Evolutionary conservation across 2,797 vertebrate genomes (phyloP).

Genomic region (Gymnothorax reevesii): DNA sequence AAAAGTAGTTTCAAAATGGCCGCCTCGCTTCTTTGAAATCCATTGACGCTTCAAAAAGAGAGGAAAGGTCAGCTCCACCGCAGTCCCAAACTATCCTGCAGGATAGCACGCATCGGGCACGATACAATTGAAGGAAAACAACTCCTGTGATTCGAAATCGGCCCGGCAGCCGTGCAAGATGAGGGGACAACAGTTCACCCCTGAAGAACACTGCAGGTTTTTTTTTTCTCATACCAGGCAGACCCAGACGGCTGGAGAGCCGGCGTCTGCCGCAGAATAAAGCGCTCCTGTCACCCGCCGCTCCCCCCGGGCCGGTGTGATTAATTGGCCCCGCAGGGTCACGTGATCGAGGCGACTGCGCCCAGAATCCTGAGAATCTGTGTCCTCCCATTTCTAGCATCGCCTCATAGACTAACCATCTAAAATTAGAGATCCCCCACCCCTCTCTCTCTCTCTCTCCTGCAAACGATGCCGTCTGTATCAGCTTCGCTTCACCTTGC

Average conservation of each 20-base stretch:
- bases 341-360: neutral
- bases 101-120: neutral
- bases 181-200: neutral
- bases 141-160: neutral
- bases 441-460: neutral
- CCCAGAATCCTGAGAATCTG: conserved; percentile 10
- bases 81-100: neutral
- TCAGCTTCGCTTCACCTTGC: conserved; percentile 28
- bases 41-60: neutral
- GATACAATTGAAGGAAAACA: neutral
- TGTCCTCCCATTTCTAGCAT: neutral
- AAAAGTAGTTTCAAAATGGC: neutral
- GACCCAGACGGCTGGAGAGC: neutral
- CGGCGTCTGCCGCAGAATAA: neutral
- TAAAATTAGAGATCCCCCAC: conserved; percentile 29
- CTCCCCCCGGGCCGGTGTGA: conserved; percentile 25
- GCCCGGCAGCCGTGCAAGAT: neutral
- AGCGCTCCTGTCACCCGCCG: neutral
- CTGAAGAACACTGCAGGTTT: neutral
- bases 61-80: neutral
- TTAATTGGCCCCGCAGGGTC: conserved; percentile 31
- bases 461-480: conserved; percentile 18
- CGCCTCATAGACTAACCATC: conserved; percentile 15
- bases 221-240: neutral
- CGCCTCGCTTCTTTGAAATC: neutral